Evolutionary conservation across 2,113 vertebrate species (phyloP), one percentile per base, ranked within the genome.

Genomic region (Chroicocephalus ridibundus): DNA sequence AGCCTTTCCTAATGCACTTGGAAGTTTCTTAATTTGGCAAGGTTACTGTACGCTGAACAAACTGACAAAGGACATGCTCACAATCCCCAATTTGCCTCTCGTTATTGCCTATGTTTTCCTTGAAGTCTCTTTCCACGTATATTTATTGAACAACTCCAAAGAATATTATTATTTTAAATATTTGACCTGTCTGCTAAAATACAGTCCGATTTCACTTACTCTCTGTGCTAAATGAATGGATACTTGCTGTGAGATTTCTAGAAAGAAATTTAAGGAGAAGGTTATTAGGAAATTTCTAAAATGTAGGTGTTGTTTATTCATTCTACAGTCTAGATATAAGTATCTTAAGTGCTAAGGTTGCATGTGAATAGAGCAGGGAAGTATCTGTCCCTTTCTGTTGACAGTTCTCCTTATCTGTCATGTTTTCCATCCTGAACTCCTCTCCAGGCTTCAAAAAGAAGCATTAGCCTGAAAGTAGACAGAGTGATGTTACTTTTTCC

Each of bases 1-100:
- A 98, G 96, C 96, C 97, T 98, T 98, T 97, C 97, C 97, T 96
- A 97, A 98, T 93, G 76, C 94, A 96, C 96, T 94, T 94, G 74
- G 70, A 96, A 82, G 86, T 93, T 71, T 80, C 65, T 93, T 90
- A 34, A 82, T 88, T 95, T 97, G 69, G 19, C 57, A 94, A 83
- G 64, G 62, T 96, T 92, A 76, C 65, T 70, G 60, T 74, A 24
- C 0, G 0, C 57, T 81, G 94, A 86, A 46, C 76, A 89, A 61
- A 92, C 80, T 87, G 88, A 86, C 90, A 91, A 82, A 93, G 90
- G 87, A 62, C 36, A 52, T 38, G 31, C 32, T 64, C 40, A 4
- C 9, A 0, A 15, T 93, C 82, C 34, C 15, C 46, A 15, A 19
- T 34, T 46, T 81, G 40, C 77, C 61, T 57, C 19, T 84, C 24